A percentile compares a stretch with the other conserved stretches of the same genome.
These are phyloP conservation scores for Lates calcarifer DNA, from an alignment of 2,113 vertebrate genomes.

Conservation along the genomic window DNA sequence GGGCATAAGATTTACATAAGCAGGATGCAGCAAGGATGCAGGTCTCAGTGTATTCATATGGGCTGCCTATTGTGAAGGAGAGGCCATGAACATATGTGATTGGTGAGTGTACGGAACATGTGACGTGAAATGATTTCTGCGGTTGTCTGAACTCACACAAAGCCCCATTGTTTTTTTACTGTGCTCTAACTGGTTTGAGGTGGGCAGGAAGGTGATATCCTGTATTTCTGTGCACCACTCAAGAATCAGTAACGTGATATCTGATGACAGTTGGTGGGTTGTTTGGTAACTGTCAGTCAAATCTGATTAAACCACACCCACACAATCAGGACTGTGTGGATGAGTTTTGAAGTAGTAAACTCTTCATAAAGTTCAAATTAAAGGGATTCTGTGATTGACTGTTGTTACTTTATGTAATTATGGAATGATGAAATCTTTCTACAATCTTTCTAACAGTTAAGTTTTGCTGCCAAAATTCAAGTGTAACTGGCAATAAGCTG, in stretches of 20 bases:
- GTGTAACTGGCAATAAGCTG: not conserved
- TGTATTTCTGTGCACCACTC: no score
- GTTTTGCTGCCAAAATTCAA: not conserved
- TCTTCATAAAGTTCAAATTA: not conserved
- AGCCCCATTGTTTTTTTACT: no score
- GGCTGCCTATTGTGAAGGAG: not conserved
- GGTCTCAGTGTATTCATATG: not conserved
- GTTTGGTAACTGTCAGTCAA: no score
- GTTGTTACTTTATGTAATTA: not conserved
- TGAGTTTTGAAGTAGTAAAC: no score
- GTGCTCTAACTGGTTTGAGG: no score
- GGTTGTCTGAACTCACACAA: no score
- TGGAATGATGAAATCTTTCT: not conserved
- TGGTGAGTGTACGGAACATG: not conserved
- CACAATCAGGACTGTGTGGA: no score
- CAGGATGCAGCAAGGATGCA: not conserved
- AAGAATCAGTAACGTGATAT: no score
- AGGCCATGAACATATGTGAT: not conserved
- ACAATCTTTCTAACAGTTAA: not conserved
- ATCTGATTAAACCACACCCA: no score
- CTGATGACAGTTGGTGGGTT: no score
- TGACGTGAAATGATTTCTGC: not conserved
- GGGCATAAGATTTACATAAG: not conserved
- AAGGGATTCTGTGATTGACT: not conserved
- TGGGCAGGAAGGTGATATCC: no score